These are phyloP conservation scores for Orientallactaga bullata DNA, from an alignment of 2,113 vertebrate species.

Conservation along the genomic window DNA sequence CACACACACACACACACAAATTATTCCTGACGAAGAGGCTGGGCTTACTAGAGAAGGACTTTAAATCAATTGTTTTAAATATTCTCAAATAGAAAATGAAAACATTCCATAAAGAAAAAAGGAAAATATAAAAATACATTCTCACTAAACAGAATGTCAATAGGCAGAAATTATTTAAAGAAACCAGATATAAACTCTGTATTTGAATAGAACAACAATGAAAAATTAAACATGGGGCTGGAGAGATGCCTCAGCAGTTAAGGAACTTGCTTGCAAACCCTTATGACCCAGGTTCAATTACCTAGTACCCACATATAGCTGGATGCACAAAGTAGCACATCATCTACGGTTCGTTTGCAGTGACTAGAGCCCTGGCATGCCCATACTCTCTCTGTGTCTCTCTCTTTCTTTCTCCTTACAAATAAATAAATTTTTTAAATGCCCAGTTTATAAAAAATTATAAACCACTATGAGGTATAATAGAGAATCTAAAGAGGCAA, in stretches of 20 bases:
- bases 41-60: background rate
- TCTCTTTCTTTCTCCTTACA: too few species aligned
- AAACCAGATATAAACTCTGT: background rate
- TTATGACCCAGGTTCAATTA: too few species aligned
- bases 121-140: background rate
- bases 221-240: too few species aligned
- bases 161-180: background rate
- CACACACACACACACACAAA: background rate
- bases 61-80: background rate
- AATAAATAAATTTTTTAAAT: too few species aligned
- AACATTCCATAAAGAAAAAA: background rate
- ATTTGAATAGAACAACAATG: background rate
- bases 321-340: too few species aligned
- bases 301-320: too few species aligned
- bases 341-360: too few species aligned
- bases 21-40: background rate
- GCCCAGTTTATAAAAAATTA: background rate
- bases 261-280: too few species aligned
- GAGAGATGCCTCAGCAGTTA: too few species aligned
- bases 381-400: too few species aligned
- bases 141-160: background rate
- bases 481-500: background rate
- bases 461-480: background rate
- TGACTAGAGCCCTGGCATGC: too few species aligned
- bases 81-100: background rate